Evolutionary conservation across 1,140 invertebrate genomes (phyloP).

Genomic region (Cydia splendana): DNA sequence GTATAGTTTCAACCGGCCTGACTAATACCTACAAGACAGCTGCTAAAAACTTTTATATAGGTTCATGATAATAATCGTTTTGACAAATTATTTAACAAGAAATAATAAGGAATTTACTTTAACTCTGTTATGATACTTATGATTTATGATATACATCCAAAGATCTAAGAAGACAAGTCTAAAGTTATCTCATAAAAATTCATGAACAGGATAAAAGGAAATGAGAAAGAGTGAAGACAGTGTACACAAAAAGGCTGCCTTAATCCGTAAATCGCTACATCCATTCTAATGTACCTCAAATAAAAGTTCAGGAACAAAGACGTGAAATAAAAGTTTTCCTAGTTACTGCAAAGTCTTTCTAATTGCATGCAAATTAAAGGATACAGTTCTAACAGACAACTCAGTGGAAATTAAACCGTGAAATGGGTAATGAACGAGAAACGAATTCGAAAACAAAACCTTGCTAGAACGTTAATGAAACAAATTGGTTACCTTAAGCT

Average conservation of each 20-base stretch:
- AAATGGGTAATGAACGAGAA: conserved; percentile 33
- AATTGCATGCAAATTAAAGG: conserved; percentile 45
- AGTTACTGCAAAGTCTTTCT: conserved; percentile 18
- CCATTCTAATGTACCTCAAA: conserved; percentile 18
- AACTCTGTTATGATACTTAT: no score
- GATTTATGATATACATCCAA: not conserved
- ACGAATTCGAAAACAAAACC: conserved; percentile 18
- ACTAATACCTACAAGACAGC: no score
- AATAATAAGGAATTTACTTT: no score
- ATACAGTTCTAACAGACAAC: conserved; percentile 36
- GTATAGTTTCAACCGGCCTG: no score
- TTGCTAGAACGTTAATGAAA: conserved; percentile 17
- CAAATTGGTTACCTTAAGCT: conserved; percentile 22
- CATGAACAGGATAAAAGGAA: conserved; percentile 20
- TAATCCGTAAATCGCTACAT: conserved; percentile 26
- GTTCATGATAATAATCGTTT: no score
- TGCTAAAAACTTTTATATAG: no score
- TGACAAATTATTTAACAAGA: no score
- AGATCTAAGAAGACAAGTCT: not conserved
- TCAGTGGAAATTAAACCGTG: conserved; percentile 33
- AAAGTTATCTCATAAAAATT: not conserved
- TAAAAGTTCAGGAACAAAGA: conserved; percentile 19
- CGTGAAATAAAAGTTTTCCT: conserved; percentile 31
- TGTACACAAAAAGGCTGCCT: conserved; percentile 9
- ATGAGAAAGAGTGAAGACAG: conserved; percentile 14